These are phyloP conservation scores for Notothenia rossii DNA, from an alignment of 2,113 vertebrate species.

Conservation along the genomic window DNA sequence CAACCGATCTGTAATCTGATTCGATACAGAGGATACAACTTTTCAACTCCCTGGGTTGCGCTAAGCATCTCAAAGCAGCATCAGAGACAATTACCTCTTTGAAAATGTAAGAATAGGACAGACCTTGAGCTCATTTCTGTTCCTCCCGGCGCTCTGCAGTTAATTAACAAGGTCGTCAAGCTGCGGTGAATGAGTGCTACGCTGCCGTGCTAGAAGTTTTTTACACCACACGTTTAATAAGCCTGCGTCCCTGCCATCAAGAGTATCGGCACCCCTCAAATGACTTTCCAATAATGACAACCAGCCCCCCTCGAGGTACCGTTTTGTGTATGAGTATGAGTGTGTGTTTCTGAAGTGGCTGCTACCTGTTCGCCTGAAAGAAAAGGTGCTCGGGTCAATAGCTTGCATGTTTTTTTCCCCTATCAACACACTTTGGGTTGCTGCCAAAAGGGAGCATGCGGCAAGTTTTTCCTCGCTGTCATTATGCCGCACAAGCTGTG, in stretches of 20 bases:
- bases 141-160: conserved; percentile 52
- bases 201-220: conserved; percentile 57
- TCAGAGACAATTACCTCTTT: conserved; percentile 35
- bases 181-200: conserved; percentile 33
- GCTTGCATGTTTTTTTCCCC: not conserved
- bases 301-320: conserved; percentile 40
- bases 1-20: conserved; percentile 12
- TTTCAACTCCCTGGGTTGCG: conserved; percentile 6
- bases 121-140: conserved; percentile 61
- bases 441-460: conserved; percentile 22
- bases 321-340: not conserved
- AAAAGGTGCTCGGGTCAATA: conserved; percentile 45
- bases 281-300: conserved; percentile 78
- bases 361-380: conserved; percentile 26
- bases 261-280: conserved; percentile 69
- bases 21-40: conserved; percentile 4
- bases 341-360: conserved; percentile 22
- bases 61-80: conserved; percentile 17
- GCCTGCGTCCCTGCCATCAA: conserved; percentile 47
- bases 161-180: conserved; percentile 73
- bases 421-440: not conserved
- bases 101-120: conserved; percentile 55
- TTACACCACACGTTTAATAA: conserved; percentile 72
- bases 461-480: conserved; percentile 36
- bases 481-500: conserved; percentile 47